Conservation (phyloP, 92 coral and sea anemone genomes). For the Zoanthus solanderi region DNA sequence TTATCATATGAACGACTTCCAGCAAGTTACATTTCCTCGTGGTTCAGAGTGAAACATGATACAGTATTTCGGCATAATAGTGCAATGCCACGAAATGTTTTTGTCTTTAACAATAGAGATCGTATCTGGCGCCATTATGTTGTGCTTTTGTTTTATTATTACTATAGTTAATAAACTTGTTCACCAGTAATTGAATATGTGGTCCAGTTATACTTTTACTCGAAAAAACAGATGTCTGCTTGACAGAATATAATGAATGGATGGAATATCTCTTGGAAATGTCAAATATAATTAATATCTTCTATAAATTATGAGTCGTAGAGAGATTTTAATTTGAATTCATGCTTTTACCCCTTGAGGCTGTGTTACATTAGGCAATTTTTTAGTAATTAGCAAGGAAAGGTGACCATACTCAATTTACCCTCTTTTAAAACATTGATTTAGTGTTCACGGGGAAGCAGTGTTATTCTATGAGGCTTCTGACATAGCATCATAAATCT, state of each 20-base stretch:
- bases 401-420: no score
- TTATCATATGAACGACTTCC: background rate
- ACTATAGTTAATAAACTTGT: background rate
- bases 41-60: constrained; percentile 1
- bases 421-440: no score
- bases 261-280: no score
- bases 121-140: background rate
- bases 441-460: no score
- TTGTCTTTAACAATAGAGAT: background rate
- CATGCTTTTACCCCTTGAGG: no score
- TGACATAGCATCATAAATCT: no score
- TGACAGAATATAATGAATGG: background rate
- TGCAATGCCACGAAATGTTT: background rate
- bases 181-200: background rate
- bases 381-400: no score
- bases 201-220: background rate
- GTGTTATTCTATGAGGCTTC: no score
- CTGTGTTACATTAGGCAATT: no score
- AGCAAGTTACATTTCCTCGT: background rate
- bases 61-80: background rate
- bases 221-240: background rate
- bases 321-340: no score
- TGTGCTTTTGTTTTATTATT: background rate
- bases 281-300: no score
- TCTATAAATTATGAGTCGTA: no score